These are phyloP conservation scores for Eupithecia subumbrata DNA, from an alignment of 2,888 invertebrate species.

Conservation along the genomic window DNA sequence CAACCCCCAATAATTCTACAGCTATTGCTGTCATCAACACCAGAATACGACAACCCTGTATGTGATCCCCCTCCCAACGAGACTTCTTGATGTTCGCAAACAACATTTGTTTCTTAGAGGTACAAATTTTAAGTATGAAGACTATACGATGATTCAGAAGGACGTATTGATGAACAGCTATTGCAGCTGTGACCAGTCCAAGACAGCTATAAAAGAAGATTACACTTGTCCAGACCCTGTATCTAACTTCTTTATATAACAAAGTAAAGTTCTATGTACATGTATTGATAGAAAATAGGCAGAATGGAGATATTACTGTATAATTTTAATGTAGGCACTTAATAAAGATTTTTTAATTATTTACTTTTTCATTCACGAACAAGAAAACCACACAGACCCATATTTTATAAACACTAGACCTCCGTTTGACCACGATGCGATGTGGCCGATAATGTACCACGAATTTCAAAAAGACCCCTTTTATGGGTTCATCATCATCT, in stretches of 20 bases:
- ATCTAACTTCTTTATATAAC: neutral
- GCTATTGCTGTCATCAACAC: slow-evolving; percentile 1
- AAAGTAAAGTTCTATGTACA: neutral
- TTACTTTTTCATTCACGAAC: neutral
- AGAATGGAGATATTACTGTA: neutral
- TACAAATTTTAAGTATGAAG: neutral
- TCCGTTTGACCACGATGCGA: too few relatives aligned
- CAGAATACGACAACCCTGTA: neutral
- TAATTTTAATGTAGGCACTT: neutral
- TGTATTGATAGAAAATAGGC: neutral
- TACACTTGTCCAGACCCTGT: neutral
- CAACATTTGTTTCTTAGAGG: neutral
- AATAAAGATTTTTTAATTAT: neutral
- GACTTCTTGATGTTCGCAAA: neutral
- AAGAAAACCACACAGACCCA: neutral
- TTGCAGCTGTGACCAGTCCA: neutral
- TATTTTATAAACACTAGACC: too few relatives aligned
- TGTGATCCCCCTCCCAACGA: neutral
- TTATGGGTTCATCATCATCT: too few relatives aligned
- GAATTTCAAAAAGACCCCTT: too few relatives aligned
- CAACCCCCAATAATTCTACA: neutral
- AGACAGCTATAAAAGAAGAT: neutral
- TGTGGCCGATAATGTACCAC: too few relatives aligned
- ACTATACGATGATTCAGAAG: neutral
- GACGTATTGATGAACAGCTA: neutral